A percentile compares a stretch with the other conserved stretches of the same genome.
Conservation (phyloP, 1,140 invertebrate genomes). For the Thrips palmi region DNA sequence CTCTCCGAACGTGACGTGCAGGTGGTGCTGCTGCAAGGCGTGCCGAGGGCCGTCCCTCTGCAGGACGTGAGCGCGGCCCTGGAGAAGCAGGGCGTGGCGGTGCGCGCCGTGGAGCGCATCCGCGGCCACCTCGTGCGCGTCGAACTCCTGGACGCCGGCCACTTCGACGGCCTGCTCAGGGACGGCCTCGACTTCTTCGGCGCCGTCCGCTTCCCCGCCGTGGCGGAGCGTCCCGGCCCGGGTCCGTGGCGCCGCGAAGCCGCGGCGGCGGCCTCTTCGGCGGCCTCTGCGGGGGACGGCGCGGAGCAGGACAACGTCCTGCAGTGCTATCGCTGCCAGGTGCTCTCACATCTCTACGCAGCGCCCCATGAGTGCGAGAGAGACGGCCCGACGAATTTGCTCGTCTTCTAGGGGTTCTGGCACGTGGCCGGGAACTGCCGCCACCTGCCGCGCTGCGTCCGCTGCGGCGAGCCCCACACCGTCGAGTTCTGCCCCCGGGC, state of each 20-base stretch:
- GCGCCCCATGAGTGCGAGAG: neutral
- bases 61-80: constrained; percentile 26
- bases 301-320: constrained; percentile 21
- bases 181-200: constrained; percentile 29
- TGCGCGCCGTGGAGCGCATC: constrained; percentile 20
- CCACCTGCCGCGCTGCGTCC: constrained; percentile 28
- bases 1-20: too few species aligned
- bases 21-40: constrained; percentile 23
- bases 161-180: constrained; percentile 25
- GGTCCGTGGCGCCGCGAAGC: constrained; percentile 26
- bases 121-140: constrained; percentile 7
- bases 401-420: constrained; percentile 27
- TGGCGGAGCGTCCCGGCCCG: too few species aligned
- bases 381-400: neutral
- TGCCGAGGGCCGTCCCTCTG: constrained; percentile 29
- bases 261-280: constrained; percentile 9
- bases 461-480: constrained; percentile 30
- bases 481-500: constrained; percentile 29
- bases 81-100: constrained; percentile 23
- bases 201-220: constrained; percentile 23
- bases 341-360: constrained; percentile 3
- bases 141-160: constrained; percentile 20
- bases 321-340: constrained; percentile 28
- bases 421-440: constrained; percentile 31
- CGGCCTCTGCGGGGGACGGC: neutral